Percentiles rank a stretch among this genome's conserved stretches.
Evolutionary conservation across 2,888 invertebrate species (phyloP).

Genomic region (Macrostomum cliftonense): DNA sequence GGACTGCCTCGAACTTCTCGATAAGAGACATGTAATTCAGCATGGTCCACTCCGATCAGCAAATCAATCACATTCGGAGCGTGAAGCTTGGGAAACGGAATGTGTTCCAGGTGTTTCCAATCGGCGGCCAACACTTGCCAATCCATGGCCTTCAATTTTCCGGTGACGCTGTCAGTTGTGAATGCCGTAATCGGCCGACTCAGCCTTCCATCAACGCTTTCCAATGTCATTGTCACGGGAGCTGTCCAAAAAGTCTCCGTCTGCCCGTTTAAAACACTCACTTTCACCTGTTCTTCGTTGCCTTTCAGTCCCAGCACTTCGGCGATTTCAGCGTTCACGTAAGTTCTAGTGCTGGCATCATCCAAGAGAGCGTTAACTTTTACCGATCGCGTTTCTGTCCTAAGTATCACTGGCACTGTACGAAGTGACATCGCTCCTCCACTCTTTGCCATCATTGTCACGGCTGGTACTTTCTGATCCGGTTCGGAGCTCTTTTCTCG

Average conservation of each 20-base stretch:
- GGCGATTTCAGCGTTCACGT: conserved; percentile 3
- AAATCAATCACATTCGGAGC: conserved; percentile 1
- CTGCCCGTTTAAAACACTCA: conserved; percentile 7
- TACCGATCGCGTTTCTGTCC: too few relatives aligned
- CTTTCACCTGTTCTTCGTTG: not conserved
- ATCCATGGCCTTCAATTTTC: conserved; percentile 1
- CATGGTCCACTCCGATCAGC: conserved; percentile 9
- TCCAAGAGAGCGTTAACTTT: conserved; percentile 2
- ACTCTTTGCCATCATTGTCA: not conserved
- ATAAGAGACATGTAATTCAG: not conserved
- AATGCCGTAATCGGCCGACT: conserved; percentile 2
- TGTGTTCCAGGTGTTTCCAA: conserved; percentile 2
- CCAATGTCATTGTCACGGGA: not conserved
- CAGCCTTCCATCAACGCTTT: conserved; percentile 7
- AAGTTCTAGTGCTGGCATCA: conserved; percentile 5
- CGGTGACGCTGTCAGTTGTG: conserved; percentile 3
- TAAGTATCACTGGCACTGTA: too few relatives aligned
- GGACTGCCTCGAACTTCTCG: too few relatives aligned
- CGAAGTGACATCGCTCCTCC: not conserved
- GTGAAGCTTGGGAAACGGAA: conserved; percentile 1
- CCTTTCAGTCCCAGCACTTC: not conserved
- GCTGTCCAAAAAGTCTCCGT: too few relatives aligned
- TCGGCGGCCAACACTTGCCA: not conserved
- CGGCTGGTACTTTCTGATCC: not conserved
- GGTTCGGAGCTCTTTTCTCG: not conserved